Base-by-base conservation (phyloP, 1,140 invertebrate genomes). In the Chrysoperla carnea region DNA sequence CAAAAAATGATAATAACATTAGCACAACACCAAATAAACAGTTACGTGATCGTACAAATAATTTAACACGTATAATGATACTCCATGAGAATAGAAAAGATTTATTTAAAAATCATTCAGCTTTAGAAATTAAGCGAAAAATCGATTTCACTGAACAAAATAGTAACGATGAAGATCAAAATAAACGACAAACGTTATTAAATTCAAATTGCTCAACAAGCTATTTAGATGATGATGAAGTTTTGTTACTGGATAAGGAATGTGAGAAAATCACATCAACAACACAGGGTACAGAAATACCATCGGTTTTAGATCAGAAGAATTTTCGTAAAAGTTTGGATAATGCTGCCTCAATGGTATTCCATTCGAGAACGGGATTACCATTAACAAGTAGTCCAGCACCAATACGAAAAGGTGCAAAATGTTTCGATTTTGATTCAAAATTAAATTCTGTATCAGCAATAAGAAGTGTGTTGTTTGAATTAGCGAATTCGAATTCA, bases 381-480 rank as follows among this genome's bases (percentile, higher is more conserved):
- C 85, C 86, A 0, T 61, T 88, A n/a, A 86, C 84, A 2, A 89
- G 84, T 8, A 89, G 84, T 60, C 87, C 86, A 0, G 87, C 85
- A 9, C 87, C 86, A 1, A 59, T 87, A 6, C 56, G 81, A 50
- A 75, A 76, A 56, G 80, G 79, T 2, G 79, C 75, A 46, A 73
- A 75, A 40, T 73, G 78, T 49, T 91, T 91, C 60, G 84, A 88
- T 55, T 91, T 84, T 54, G 87, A 91, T 61, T 81, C 80, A 52
- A 76, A 75, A 28, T 70, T 91, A 37, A 84, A 79, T 52, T 78
- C 75, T 43, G 77, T 83, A 23, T 81, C 78, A 42, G 82, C 82
- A 8, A 87, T 88, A 52, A 81, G 84, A 69, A 63, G 61, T 53
- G 59, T 60, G 14, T 42, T 57, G 41, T 56, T 60, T 43, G 55